Percentiles rank a stretch among this genome's conserved stretches.
These are phyloP conservation scores for Pipistrellus kuhlii DNA, from an alignment of 2,797 vertebrate genomes.

Conservation along the genomic window DNA sequence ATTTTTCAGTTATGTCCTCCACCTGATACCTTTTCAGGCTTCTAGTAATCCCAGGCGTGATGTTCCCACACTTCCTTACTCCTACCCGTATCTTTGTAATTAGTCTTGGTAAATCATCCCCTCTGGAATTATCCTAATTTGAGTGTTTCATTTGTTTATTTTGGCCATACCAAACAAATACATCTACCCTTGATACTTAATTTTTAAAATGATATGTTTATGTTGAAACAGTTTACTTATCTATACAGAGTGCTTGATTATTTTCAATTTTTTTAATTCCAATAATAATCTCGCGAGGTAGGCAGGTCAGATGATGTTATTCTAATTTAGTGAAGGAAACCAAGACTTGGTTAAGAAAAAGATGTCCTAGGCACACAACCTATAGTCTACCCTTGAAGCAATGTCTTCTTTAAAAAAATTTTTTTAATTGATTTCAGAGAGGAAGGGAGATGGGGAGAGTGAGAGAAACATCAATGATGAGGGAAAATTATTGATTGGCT, in stretches of 20 bases:
- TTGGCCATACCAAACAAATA: not conserved
- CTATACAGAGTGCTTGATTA: not conserved
- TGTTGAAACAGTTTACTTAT: not conserved
- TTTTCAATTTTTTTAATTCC: conserved; percentile 43
- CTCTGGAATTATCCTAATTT: not conserved
- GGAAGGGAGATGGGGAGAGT: too few relatives aligned
- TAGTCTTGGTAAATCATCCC: not conserved
- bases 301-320: not conserved
- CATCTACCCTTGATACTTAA: not conserved
- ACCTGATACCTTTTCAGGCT: not conserved
- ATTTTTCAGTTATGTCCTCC: not conserved
- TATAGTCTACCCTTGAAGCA: not conserved
- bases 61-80: not conserved
- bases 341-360: not conserved
- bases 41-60: not conserved
- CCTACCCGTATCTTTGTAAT: not conserved
- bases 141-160: not conserved
- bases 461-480: too few relatives aligned
- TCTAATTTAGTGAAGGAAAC: not conserved
- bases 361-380: not conserved
- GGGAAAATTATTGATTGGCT: too few relatives aligned
- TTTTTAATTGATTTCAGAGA: too few relatives aligned
- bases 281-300: not conserved
- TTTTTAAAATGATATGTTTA: not conserved
- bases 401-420: too few relatives aligned